Percentiles rank a stretch among this genome's conserved stretches.
Evolutionary conservation across 2,113 vertebrate genomes (phyloP).

Genomic region (Grammomys dolichurus): DNA sequence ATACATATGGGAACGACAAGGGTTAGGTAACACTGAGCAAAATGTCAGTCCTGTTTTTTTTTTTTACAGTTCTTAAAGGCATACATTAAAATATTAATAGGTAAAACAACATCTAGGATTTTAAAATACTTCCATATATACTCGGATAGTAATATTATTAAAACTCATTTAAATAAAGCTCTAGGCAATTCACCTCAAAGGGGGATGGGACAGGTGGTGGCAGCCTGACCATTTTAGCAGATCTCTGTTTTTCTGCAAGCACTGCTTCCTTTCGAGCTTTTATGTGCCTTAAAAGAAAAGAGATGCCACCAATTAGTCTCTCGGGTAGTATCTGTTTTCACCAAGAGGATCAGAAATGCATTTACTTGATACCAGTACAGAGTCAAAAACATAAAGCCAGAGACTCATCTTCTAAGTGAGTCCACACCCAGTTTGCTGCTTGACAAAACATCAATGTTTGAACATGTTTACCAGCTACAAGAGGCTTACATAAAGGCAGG

Average conservation of each 20-base stretch:
- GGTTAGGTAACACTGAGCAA: slow-evolving; percentile 9
- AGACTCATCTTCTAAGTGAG: slow-evolving; percentile 6
- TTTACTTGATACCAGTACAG: background rate
- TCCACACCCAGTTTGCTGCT: background rate
- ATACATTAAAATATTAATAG: background rate
- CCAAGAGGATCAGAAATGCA: background rate
- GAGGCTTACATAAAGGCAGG: background rate
- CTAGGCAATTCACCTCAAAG: slow-evolving; percentile 88
- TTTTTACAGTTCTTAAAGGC: background rate
- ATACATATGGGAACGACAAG: background rate
- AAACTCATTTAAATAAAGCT: slow-evolving; percentile 49
- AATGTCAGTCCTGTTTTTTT: background rate
- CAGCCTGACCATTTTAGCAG: slow-evolving; percentile 91
- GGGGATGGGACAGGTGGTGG: slow-evolving; percentile 89
- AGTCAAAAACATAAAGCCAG: slow-evolving; percentile 10
- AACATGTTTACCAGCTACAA: background rate
- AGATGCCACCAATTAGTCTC: slow-evolving; percentile 33
- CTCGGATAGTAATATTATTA: background rate
- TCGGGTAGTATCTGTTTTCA: slow-evolving; percentile 23
- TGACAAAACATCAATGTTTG: background rate
- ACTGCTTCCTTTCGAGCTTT: slow-evolving; percentile 92
- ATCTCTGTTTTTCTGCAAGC: slow-evolving; percentile 92
- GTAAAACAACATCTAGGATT: slow-evolving; percentile 27
- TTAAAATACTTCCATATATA: slow-evolving; percentile 50
- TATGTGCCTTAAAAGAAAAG: slow-evolving; percentile 84